Evolutionary conservation across 2,888 invertebrate genomes (phyloP), one percentile per base, ranked within the genome.

Genomic region (Erebia palarica): DNA sequence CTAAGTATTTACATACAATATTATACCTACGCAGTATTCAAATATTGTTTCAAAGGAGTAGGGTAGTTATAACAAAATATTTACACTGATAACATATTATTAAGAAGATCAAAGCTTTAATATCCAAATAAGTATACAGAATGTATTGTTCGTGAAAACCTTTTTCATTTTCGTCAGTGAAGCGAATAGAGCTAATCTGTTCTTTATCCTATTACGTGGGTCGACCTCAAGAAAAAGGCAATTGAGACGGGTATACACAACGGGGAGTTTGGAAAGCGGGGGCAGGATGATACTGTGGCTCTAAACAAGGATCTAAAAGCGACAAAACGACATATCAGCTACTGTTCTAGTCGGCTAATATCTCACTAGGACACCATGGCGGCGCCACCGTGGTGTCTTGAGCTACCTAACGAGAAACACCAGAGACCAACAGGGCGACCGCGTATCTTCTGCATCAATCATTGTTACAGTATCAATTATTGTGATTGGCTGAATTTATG

Each of bases 161-260:
- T 86, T 86, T 87, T 85, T 82, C 80, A 85, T 89, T 90, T 87
- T 82, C 77, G 84, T 84, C 79, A 82, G 83, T 85, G 84, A 88
- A 88, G 84, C 84, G 86, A 86, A 85, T 84, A 86, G 84, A 86
- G 89, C 86, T 91, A 90, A 91, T 91, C 88, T 89, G 87, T 88
- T 89, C 86, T 88, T 89, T 86, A 91, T 90, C 89, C 86, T 82
- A 90, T 90, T 90, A 90, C 86, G 83, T 80, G 86, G 89, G 87
- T 88, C 86, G 87, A 87, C 85, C 87, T 87, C 86, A 89, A 88
- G 89, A 89, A 90, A 89, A 90, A 90, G 87, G 89, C 88, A 89
- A 91, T 89, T 86, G 89, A 89, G 88, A 82, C 81, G 82, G 83
- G 83, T 81, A 80, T 78, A 81, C 7, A 82, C 83, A 83, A 79